Base-by-base conservation (phyloP, 1,140 invertebrate species). In the Trichonephila clavipes region DNA sequence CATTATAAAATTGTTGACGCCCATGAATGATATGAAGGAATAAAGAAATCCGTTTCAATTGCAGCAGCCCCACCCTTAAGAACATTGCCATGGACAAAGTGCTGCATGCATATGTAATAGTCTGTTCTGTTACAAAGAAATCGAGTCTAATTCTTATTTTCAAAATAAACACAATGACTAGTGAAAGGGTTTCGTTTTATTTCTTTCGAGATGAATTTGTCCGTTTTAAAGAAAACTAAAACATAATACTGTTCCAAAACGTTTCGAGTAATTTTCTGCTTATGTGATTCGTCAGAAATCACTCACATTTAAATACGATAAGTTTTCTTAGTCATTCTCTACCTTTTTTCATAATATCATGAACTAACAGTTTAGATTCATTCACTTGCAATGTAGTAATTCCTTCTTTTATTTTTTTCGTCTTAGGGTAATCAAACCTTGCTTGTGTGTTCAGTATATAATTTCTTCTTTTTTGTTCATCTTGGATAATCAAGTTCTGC, bases 1-100 rank as follows among this genome's bases (percentile, higher is more conserved):
- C 72, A 77, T 77, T 77, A 77, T 40, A 28, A 77, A 77, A 77
- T 40, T 77, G 72, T 77, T 77, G 72, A 77, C 72, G 72, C 72
- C 72, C 72, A 77, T 77, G 28, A 77, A 77, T 77, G 69, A 77
- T 77, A 77, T 77, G 72, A 77, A 77, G 28, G 72, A 12, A 77
- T 77, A 40, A 77, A 77, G 28, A 77, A 77, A 40, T 77, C 72
- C 72, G 28, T 77, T 77, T 69, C 24, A 21, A 69, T 69, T 69
- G 16, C 24, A 77, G 6, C 69, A 16, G 28, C 72, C 72, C 72
- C 72, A 77, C 72, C 72, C 72, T 18, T 18, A 34, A 28, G 28
- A 34, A 34, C 72, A 34, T 77, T 77, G 24, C 28, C 18, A 34
- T 77, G 24, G 72, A 69, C 66, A 69, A 69, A 24, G 21, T 40